These are phyloP conservation scores for Drosophila ochracea DNA, from an alignment of 2,888 invertebrate species.

Conservation along the genomic window DNA sequence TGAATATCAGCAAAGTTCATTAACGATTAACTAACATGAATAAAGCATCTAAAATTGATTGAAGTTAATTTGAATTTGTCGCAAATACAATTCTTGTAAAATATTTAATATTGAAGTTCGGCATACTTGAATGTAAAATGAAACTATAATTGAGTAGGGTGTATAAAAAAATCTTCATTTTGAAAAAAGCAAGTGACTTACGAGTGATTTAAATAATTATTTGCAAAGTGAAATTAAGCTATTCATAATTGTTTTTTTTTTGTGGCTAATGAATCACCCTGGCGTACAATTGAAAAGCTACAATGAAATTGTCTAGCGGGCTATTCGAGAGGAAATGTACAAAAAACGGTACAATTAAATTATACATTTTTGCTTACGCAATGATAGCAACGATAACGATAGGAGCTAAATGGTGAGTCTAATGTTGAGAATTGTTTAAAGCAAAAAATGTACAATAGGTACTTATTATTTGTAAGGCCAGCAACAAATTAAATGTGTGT, in stretches of 20 bases:
- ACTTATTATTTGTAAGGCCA: slow-evolving; percentile 49
- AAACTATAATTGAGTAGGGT: neutral
- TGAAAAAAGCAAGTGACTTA: neutral
- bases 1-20: neutral
- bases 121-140: neutral
- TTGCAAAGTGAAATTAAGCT: neutral
- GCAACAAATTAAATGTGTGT: slow-evolving; percentile 50
- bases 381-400: slow-evolving; percentile 38
- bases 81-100: neutral
- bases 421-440: slow-evolving; percentile 46
- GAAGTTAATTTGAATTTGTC: neutral
- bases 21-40: neutral
- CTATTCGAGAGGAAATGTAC: slow-evolving; percentile 38
- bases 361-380: slow-evolving; percentile 25
- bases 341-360: slow-evolving; percentile 31
- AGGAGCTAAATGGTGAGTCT: slow-evolving; percentile 46
- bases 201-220: neutral
- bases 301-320: slow-evolving; percentile 29
- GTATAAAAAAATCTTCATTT: neutral
- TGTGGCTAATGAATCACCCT: slow-evolving; percentile 40
- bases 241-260: neutral
- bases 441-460: slow-evolving; percentile 50
- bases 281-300: slow-evolving; percentile 43
- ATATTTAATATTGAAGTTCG: neutral
- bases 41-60: neutral